phyloP scores from a whole-genome alignment of 2,113 vertebrate genomes.

The Oncorhynchus clarkii region DNA sequence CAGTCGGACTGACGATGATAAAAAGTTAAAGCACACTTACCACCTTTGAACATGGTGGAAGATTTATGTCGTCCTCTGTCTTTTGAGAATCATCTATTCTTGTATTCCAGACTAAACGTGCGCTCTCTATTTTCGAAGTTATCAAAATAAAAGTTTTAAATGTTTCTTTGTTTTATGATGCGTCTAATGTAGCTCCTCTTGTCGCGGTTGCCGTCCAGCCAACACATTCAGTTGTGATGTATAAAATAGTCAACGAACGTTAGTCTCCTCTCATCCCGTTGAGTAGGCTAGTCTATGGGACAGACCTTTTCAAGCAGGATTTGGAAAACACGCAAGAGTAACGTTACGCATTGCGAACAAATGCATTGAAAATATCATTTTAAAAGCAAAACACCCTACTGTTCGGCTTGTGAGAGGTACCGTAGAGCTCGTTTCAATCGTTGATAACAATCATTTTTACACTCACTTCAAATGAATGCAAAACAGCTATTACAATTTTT shows the following conservation, averaged over 20 bases:
- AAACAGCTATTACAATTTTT: neutral
- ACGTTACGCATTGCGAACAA: constrained; percentile 19
- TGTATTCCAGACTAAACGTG: constrained; percentile 31
- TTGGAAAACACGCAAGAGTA: constrained; percentile 13
- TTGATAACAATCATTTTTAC: neutral
- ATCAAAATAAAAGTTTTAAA: neutral
- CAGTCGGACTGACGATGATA: neutral
- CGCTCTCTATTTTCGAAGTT: neutral
- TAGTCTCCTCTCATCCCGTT: constrained; percentile 18
- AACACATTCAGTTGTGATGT: neutral
- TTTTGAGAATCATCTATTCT: constrained; percentile 47
- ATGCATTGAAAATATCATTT: constrained; percentile 19
- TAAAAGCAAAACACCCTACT: neutral
- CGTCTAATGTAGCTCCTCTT: neutral
- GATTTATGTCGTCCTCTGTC: constrained; percentile 31
- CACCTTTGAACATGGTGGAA: constrained; percentile 56
- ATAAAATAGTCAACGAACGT: neutral
- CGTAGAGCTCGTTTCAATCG: neutral
- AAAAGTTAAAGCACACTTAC: constrained; percentile 31
- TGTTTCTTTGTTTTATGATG: neutral
- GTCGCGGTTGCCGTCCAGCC: neutral
- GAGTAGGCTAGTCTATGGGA: constrained; percentile 5
- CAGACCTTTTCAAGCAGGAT: neutral
- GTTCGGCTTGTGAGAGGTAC: constrained; percentile 4
- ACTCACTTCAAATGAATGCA: neutral